Percentiles rank a stretch among this genome's conserved stretches.
These are phyloP conservation scores for Hypolimnas misippus DNA, from an alignment of 2,888 invertebrate genomes.

Conservation along the genomic window DNA sequence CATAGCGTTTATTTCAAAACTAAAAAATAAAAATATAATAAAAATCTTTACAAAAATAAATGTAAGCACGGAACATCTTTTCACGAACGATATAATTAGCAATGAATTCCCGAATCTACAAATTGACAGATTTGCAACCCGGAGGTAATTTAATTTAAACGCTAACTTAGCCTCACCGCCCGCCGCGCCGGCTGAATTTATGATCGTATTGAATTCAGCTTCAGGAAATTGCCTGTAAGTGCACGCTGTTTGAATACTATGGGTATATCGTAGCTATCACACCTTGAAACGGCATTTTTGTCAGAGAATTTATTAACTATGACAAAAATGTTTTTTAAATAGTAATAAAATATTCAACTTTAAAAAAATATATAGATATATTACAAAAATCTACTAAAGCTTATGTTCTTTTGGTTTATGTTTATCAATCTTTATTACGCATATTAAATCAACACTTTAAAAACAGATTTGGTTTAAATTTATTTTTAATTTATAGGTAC, in stretches of 20 bases:
- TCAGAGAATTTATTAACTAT: neutral
- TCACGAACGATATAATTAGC: no score
- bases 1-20: no score
- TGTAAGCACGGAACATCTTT: no score
- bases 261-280: neutral
- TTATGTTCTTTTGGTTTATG: no score
- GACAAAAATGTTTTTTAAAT: neutral
- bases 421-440: no score
- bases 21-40: no score
- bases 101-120: conserved; percentile 18
- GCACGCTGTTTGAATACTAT: conserved; percentile 20
- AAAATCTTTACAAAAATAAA: neutral
- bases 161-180: conserved; percentile 25
- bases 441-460: no score
- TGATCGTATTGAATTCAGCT: conserved; percentile 17
- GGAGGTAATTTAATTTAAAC: conserved; percentile 33
- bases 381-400: no score
- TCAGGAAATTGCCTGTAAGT: conserved; percentile 23
- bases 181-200: conserved; percentile 16
- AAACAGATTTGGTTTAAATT: no score
- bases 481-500: no score
- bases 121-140: conserved; percentile 29
- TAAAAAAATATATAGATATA: no score
- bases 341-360: neutral
- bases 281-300: neutral